Evolutionary conservation across 1,140 invertebrate genomes (phyloP).

Genomic region (Paraescarpia echinospica): DNA sequence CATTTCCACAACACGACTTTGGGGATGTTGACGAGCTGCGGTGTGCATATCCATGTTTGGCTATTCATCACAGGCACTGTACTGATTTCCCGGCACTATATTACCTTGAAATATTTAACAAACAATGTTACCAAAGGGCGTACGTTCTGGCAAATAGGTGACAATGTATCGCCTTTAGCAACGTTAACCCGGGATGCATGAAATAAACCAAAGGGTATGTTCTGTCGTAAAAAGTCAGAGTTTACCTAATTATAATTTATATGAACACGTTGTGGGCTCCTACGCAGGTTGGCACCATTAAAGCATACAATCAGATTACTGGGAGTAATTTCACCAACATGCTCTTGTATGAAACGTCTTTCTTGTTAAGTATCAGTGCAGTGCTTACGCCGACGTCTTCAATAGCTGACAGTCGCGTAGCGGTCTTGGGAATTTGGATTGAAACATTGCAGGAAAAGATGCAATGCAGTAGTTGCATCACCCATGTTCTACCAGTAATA

Average conservation of each 20-base stretch:
- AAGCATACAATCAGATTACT: too few relatives aligned
- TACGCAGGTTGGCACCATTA: too few relatives aligned
- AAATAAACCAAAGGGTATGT: background rate
- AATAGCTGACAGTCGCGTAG: too few relatives aligned
- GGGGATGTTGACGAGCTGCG: background rate
- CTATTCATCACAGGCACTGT: background rate
- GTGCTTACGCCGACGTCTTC: too few relatives aligned
- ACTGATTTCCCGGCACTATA: background rate
- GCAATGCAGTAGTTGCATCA: too few relatives aligned
- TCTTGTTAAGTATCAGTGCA: too few relatives aligned
- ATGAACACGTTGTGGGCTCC: background rate
- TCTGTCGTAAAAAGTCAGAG: background rate
- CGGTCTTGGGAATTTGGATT: too few relatives aligned
- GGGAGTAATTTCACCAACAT: too few relatives aligned
- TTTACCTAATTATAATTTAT: background rate
- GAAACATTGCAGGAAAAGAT: too few relatives aligned
- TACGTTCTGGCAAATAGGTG: background rate
- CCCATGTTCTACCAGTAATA: too few relatives aligned
- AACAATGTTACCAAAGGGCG: background rate
- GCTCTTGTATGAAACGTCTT: too few relatives aligned
- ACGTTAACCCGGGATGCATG: background rate
- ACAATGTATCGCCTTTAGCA: background rate
- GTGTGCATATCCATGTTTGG: too few relatives aligned
- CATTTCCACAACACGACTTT: background rate
- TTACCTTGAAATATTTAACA: background rate